Percentiles rank a stretch among this genome's conserved stretches.
Evolutionary conservation across 2,797 vertebrate genomes (phyloP).

Genomic region (Neosilurus mollespiculum): DNA sequence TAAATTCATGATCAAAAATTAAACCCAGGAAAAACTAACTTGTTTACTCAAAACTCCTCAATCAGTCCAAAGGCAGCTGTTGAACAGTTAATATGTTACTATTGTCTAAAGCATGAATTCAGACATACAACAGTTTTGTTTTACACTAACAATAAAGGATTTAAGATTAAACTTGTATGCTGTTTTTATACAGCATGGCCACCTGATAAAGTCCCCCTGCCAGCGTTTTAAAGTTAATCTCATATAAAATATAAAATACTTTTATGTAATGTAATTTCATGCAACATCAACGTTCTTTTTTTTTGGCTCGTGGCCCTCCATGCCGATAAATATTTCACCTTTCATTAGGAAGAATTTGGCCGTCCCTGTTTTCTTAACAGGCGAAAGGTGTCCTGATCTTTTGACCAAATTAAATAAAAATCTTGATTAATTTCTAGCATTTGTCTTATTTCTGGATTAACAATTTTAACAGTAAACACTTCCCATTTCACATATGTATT

Average conservation of each 20-base stretch:
- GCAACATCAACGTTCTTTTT: too few species aligned
- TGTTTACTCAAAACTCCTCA: not conserved
- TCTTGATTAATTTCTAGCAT: not conserved
- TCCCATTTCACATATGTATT: not conserved
- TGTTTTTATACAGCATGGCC: not conserved
- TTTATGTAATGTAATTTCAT: too few species aligned
- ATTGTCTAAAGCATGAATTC: not conserved
- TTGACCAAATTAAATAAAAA: not conserved
- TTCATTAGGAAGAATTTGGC: too few species aligned
- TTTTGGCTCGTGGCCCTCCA: too few species aligned
- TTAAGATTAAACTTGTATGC: not conserved
- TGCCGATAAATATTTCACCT: too few species aligned
- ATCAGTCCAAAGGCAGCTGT: not conserved
- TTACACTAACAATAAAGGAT: not conserved
- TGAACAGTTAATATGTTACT: not conserved
- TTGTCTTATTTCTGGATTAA: too few species aligned
- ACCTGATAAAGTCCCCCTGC: too few species aligned
- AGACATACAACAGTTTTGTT: not conserved
- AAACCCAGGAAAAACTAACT: not conserved
- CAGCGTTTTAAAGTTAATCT: too few species aligned
- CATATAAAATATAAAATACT: too few species aligned
- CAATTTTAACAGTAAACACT: not conserved
- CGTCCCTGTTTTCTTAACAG: not conserved
- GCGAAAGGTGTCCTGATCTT: not conserved
- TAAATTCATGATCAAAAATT: not conserved